Percentiles rank a stretch among this genome's conserved stretches.
These are phyloP conservation scores for Adelosebastes latens DNA, from an alignment of 2,797 vertebrate species.

Conservation along the genomic window DNA sequence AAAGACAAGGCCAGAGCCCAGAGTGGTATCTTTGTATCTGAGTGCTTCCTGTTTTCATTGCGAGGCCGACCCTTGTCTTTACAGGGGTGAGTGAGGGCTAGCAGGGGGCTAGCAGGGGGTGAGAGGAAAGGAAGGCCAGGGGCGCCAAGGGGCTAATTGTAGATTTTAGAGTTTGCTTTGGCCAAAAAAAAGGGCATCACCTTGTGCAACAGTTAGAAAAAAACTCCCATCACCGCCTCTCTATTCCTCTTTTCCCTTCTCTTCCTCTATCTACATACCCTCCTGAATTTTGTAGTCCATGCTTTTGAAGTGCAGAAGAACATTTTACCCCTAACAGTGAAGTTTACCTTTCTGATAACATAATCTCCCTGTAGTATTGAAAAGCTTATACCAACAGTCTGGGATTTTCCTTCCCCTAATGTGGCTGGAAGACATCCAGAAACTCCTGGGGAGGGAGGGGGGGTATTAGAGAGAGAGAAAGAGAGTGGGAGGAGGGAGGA, in stretches of 20 bases:
- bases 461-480: slow-evolving; percentile 51
- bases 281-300: slow-evolving; percentile 75
- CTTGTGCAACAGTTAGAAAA: slow-evolving; percentile 81
- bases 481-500: slow-evolving; percentile 55
- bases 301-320: slow-evolving; percentile 85
- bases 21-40: slow-evolving; percentile 90
- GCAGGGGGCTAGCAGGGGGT: slow-evolving; percentile 83
- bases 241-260: slow-evolving; percentile 18
- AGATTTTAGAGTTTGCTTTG: slow-evolving; percentile 86
- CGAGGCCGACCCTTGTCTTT: slow-evolving; percentile 90
- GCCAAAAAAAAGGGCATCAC: slow-evolving; percentile 79
- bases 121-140: slow-evolving; percentile 86
- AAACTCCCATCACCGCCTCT: background rate
- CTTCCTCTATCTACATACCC: slow-evolving; percentile 21
- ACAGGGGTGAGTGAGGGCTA: slow-evolving; percentile 87
- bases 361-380: slow-evolving; percentile 92
- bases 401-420: slow-evolving; percentile 91
- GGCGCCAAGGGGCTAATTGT: slow-evolving; percentile 89
- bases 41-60: slow-evolving; percentile 96
- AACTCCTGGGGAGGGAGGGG: slow-evolving; percentile 68
- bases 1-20: slow-evolving; percentile 79
- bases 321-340: slow-evolving; percentile 86
- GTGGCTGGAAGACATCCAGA: slow-evolving; percentile 89
- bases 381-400: slow-evolving; percentile 91
- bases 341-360: slow-evolving; percentile 95